These are phyloP conservation scores for Oryzias dopingdopingensis DNA, from an alignment of 2,797 vertebrate genomes.

Conservation along the genomic window DNA sequence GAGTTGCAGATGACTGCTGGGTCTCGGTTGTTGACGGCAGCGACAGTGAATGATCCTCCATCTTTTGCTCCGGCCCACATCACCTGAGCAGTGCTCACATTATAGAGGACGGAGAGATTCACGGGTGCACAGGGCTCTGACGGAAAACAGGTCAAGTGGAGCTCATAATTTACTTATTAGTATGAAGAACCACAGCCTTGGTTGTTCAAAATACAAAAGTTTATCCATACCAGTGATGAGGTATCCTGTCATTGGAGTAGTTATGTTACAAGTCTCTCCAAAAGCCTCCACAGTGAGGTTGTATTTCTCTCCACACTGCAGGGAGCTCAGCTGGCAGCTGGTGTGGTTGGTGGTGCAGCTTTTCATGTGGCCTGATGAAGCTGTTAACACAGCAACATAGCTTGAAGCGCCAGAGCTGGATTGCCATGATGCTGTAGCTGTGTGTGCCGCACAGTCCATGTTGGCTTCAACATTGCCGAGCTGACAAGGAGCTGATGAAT, in stretches of 20 bases:
- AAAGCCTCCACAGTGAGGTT: constrained; percentile 54
- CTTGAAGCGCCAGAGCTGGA: constrained; percentile 42
- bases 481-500: constrained; percentile 63
- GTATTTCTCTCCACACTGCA: constrained; percentile 70
- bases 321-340: constrained; percentile 52
- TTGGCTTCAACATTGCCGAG: constrained; percentile 43
- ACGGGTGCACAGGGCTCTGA: constrained; percentile 64
- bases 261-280: constrained; percentile 63
- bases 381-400: not conserved
- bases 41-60: constrained; percentile 47
- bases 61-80: constrained; percentile 46
- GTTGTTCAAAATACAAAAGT: too few species aligned
- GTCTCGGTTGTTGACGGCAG: constrained; percentile 42
- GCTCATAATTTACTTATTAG: not conserved
- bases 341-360: constrained; percentile 59
- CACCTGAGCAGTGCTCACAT: constrained; percentile 30
- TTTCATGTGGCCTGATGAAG: constrained; percentile 34
- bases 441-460: constrained; percentile 52
- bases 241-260: constrained; percentile 53
- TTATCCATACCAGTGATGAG: constrained; percentile 68
- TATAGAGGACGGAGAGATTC: constrained; percentile 52
- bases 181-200: not conserved
- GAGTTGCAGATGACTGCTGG: constrained; percentile 34
- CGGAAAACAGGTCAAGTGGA: not conserved
- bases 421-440: constrained; percentile 63